Base-by-base conservation (phyloP, 2,888 invertebrate genomes). In the Blomia tropicalis region DNA sequence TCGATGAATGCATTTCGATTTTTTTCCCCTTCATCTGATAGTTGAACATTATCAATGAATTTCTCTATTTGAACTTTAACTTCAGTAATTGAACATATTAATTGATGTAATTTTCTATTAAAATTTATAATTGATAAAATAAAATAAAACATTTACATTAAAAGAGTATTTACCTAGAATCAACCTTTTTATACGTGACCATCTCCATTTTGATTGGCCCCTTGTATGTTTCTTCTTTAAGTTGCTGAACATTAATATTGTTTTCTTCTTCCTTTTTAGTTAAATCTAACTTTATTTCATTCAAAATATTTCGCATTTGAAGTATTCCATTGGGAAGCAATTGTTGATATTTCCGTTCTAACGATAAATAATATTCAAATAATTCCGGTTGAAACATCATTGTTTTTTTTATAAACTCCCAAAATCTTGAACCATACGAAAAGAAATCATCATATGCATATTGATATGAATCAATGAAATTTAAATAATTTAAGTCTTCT, bases 361-460 rank as follows among this genome's bases (percentile, higher is more conserved):
- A 14, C 17, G 2, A 29, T 3, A 3, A 29, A 31, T 27, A 29
- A 2, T 56, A 19, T 30, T 29, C 25, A 11, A 56, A 22, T 22
- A 11, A 14, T 4, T 4, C 22, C 2, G 31, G 7, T n/a, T 19
- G 14, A 56, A 56, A 56, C 31, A 23, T 19, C 17, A 19, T 56
- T 31, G 56, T 3, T 19, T 56, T 2, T 2, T 56, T 11, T 14
- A 56, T 23, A 31, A 30, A 56, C 17, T 30, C 29, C 19, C 3
- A 2, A 56, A 56, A 56, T 56, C 56, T 56, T n/a, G 25, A 1
- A 27, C 56, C 56, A 25, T 30, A 56, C 17, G 36, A 31, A 32
- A 11, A n/a, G 23, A 56, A 56, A 36, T 56, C 56, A 3, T 23
- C 29, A 56, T 56, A 56, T 22, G 2, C 2, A 36, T 56, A 56